These are phyloP conservation scores for Elymnias hypermnestra DNA, from an alignment of 1,140 invertebrate species.

Conservation along the genomic window DNA sequence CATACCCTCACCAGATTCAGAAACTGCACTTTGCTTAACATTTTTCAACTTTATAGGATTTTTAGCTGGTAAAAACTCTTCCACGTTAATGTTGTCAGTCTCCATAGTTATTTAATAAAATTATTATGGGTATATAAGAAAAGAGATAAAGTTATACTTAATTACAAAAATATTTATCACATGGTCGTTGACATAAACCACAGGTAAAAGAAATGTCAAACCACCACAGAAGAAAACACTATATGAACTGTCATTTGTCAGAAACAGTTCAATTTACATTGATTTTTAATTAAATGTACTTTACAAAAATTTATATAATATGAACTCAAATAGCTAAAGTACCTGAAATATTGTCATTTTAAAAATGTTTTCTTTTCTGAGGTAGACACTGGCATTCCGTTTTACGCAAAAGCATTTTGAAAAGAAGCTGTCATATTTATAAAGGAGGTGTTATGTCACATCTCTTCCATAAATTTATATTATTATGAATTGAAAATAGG, in stretches of 20 bases:
- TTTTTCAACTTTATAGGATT: constrained; percentile 70
- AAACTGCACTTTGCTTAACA: constrained; percentile 71
- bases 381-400: too few species aligned
- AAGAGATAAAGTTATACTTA: constrained; percentile 8
- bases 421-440: constrained; percentile 6
- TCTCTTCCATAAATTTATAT: constrained; percentile 14
- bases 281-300: too few species aligned
- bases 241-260: too few species aligned
- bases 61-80: constrained; percentile 76
- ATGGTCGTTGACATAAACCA: constrained; percentile 31
- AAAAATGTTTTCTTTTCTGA: too few species aligned
- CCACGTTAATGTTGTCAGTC: constrained; percentile 75
- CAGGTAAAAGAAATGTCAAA: constrained; percentile 20
- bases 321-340: neutral
- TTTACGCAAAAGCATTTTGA: neutral
- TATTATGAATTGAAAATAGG: constrained; percentile 29
- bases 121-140: neutral
- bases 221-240: too few species aligned
- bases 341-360: neutral
- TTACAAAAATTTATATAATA: too few species aligned
- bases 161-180: constrained; percentile 25
- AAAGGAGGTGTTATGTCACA: constrained; percentile 29
- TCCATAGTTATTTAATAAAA: constrained; percentile 42
- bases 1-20: constrained; percentile 74
- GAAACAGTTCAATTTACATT: too few species aligned